Percentiles rank a stretch among this genome's conserved stretches.
phyloP scores from a whole-genome alignment of 2,113 vertebrate genomes.

The Lasiurus borealis region DNA sequence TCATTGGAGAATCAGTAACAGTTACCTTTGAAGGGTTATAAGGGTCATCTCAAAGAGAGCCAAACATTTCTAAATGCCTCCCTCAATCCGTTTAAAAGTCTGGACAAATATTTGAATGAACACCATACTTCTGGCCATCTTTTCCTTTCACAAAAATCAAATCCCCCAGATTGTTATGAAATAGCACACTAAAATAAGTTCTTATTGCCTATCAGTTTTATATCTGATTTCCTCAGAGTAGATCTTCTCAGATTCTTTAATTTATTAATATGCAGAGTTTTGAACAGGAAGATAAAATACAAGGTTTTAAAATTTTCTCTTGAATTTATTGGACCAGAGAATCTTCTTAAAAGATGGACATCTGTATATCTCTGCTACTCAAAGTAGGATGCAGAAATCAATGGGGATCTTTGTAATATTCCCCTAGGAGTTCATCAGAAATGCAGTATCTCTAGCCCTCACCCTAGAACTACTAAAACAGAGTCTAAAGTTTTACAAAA shows the following conservation, averaged over 20 bases:
- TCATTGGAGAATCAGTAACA: neutral
- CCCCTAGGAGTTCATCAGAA: neutral
- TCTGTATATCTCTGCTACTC: neutral
- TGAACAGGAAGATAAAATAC: neutral
- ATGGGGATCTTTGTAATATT: neutral
- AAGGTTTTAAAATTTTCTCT: neutral
- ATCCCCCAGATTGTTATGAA: neutral
- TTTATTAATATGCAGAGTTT: neutral
- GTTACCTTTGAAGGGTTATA: neutral
- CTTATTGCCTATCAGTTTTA: neutral
- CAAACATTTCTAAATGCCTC: neutral
- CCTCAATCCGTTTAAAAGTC: neutral
- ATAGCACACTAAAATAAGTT: neutral
- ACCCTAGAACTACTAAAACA: constrained; percentile 30
- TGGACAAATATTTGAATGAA: neutral
- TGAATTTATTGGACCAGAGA: neutral
- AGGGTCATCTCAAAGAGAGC: neutral
- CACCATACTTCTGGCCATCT: neutral
- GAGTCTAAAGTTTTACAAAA: neutral
- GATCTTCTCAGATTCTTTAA: neutral
- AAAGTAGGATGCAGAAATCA: neutral
- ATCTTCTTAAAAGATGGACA: neutral
- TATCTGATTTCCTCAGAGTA: neutral
- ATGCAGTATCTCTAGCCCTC: neutral
- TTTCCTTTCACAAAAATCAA: constrained; percentile 23